Conservation (phyloP, 1,140 invertebrate species). For the Scaptodrosophila lebanonensis region DNA sequence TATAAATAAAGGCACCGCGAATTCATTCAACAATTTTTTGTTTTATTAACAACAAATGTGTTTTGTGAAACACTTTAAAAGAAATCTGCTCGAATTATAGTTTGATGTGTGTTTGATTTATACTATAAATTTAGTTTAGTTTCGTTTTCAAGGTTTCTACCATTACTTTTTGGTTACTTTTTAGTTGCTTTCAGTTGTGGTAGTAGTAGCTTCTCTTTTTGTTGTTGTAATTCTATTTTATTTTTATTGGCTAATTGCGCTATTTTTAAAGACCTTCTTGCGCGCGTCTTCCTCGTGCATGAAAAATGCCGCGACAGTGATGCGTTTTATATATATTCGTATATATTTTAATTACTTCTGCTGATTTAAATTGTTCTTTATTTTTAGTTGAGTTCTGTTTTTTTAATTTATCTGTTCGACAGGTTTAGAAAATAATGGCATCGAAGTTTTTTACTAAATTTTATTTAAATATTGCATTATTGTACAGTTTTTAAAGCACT, state of each 20-base stretch:
- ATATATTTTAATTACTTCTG: constrained; percentile 3
- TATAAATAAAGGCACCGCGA: constrained; percentile 76
- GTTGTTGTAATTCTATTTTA: constrained; percentile 35
- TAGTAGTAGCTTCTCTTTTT: constrained; percentile 13
- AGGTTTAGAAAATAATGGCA: too few relatives aligned
- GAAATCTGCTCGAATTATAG: not conserved
- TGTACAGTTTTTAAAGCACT: constrained; percentile 72
- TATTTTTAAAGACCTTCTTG: constrained; percentile 50
- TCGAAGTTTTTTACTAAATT: constrained; percentile 15
- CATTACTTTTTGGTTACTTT: too few relatives aligned
- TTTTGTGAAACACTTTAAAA: constrained; percentile 11
- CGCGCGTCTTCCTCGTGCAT: constrained; percentile 31
- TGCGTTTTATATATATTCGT: too few relatives aligned
- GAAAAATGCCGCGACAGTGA: constrained; percentile 40
- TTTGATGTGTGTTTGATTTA: constrained; percentile 6
- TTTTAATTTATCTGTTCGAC: constrained; percentile 10
- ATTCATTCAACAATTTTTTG: constrained; percentile 67
- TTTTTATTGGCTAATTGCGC: constrained; percentile 66
- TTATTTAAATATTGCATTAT: constrained; percentile 63
- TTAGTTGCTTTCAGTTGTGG: too few relatives aligned
- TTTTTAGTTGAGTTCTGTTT: constrained; percentile 28
- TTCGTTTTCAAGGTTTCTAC: not conserved
- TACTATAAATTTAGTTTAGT: constrained; percentile 21
- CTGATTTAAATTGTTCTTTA: constrained; percentile 25
- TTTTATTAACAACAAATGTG: constrained; percentile 36